phyloP scores from a whole-genome alignment of 2,113 vertebrate species.

The Tapirus terrestris region DNA sequence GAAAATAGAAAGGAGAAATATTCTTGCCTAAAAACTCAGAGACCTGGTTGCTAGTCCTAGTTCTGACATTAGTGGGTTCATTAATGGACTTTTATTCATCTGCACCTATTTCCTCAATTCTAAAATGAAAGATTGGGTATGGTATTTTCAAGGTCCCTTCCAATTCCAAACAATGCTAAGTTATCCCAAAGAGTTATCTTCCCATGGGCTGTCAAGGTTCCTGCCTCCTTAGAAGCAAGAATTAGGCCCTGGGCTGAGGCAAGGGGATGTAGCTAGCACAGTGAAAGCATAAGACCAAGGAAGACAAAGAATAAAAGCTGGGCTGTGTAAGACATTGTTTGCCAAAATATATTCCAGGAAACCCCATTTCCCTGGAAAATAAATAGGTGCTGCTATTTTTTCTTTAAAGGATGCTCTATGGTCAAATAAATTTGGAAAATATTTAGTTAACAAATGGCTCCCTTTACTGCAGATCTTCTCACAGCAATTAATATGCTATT shows the following conservation, averaged over 20 bases:
- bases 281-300: not conserved
- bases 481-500: not conserved
- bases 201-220: not conserved
- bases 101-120: not conserved
- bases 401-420: not conserved
- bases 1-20: not conserved
- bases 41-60: not conserved
- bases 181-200: not conserved
- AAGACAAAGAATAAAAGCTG: not conserved
- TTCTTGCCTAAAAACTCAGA: not conserved
- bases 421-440: slow-evolving; percentile 32
- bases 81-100: not conserved
- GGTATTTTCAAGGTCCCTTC: not conserved
- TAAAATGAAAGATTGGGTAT: not conserved
- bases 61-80: not conserved
- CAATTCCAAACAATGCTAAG: not conserved
- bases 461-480: not conserved
- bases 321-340: not conserved
- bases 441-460: not conserved
- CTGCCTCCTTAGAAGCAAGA: not conserved
- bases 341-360: not conserved
- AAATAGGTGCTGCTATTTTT: not conserved
- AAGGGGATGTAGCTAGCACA: not conserved
- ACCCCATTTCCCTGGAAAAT: not conserved
- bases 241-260: not conserved